phyloP scores from a whole-genome alignment of 1,140 invertebrate species.

The Drosophila burlai region DNA sequence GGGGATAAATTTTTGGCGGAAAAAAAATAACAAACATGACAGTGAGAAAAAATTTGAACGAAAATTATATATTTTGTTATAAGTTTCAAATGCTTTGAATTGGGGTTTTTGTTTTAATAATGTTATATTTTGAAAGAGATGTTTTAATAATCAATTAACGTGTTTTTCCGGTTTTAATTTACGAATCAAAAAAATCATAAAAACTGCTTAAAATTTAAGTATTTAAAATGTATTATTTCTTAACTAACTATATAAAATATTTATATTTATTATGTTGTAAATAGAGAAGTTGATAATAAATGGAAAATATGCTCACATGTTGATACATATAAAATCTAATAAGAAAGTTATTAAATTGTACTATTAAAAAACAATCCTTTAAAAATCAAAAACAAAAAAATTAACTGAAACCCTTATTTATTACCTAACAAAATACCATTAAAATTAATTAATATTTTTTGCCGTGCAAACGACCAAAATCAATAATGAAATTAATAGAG shows the following conservation, averaged over 20 bases:
- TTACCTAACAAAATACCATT: background rate
- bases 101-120: too few relatives aligned
- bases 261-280: too few relatives aligned
- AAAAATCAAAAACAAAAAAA: too few relatives aligned
- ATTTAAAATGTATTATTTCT: too few relatives aligned
- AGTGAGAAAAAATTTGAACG: conserved; percentile 13
- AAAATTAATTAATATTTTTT: background rate
- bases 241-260: too few relatives aligned
- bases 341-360: too few relatives aligned
- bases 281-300: too few relatives aligned
- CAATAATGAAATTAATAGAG: conserved; percentile 62
- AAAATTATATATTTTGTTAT: conserved; percentile 11
- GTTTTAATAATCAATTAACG: too few relatives aligned
- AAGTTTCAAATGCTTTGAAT: background rate
- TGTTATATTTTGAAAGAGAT: background rate
- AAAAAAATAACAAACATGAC: conserved; percentile 10
- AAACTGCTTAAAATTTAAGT: background rate
- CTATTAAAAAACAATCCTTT: too few relatives aligned
- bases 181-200: background rate
- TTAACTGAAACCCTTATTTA: background rate
- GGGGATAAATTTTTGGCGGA: conserved; percentile 19
- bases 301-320: too few relatives aligned
- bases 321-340: too few relatives aligned
- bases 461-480: conserved; percentile 13
- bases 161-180: background rate